Conservation (phyloP, 2,888 invertebrate species). For the Esperia sulphurella region DNA sequence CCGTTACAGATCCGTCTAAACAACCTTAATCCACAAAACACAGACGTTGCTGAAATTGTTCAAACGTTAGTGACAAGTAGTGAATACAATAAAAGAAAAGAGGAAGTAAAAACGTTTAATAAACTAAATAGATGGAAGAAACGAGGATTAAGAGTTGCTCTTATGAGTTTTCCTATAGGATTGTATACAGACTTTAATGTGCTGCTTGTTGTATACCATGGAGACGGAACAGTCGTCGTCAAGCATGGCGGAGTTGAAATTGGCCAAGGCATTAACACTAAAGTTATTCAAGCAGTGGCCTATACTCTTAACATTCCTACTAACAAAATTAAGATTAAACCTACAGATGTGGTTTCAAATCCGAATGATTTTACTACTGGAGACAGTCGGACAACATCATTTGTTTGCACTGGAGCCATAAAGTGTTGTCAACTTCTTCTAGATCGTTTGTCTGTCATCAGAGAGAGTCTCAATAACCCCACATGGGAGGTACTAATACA, state of each 20-base stretch:
- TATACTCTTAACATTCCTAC: conserved; percentile 81
- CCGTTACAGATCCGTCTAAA: conserved; percentile 70
- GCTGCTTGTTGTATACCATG: conserved; percentile 22
- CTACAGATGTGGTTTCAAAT: conserved; percentile 77
- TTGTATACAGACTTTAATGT: conserved; percentile 14
- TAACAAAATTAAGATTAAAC: conserved; percentile 80
- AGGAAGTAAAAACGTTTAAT: conserved; percentile 76
- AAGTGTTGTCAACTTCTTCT: conserved; percentile 74
- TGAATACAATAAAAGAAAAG: conserved; percentile 57
- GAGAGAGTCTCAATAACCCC: conserved; percentile 56
- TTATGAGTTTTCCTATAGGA: conserved; percentile 18
- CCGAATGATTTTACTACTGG: conserved; percentile 84
- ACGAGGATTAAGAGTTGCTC: conserved; percentile 72
- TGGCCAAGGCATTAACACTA: conserved; percentile 86
- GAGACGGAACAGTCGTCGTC: conserved; percentile 81
- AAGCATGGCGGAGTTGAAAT: conserved; percentile 81
- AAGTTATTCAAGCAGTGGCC: conserved; percentile 83
- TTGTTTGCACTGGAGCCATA: conserved; percentile 42
- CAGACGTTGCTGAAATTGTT: conserved; percentile 63
- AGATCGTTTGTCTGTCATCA: conserved; percentile 64
- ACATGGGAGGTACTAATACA: conserved; percentile 74
- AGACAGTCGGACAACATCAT: conserved; percentile 72
- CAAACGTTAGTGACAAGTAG: conserved; percentile 56
- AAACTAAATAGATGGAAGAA: conserved; percentile 85
- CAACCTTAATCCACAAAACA: conserved; percentile 54